Evolutionary conservation across 2,113 vertebrate species (phyloP).

Genomic region (Rhegmatorhina hoffmannsi): DNA sequence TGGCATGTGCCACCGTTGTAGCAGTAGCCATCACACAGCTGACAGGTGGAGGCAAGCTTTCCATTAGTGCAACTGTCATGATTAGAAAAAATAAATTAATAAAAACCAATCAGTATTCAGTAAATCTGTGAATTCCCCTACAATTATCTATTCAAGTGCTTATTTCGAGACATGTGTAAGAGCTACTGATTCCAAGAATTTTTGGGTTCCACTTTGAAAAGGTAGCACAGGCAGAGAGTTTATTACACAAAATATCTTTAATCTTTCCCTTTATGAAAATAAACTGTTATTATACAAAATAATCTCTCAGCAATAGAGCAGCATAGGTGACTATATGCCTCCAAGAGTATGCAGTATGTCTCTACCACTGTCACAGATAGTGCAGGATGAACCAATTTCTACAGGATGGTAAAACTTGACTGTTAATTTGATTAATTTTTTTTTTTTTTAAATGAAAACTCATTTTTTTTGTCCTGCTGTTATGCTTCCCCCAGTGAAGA

Average conservation of each 20-base stretch:
- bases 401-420: accelerated
- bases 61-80: slow-evolving; percentile 91
- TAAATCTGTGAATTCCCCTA: neutral
- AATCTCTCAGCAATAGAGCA: neutral
- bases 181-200: neutral
- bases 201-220: neutral
- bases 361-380: neutral
- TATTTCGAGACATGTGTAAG: neutral
- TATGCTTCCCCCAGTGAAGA: neutral
- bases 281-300: neutral
- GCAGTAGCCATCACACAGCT: slow-evolving; percentile 97
- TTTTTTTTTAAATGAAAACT: neutral
- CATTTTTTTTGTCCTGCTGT: neutral
- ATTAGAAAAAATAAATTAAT: slow-evolving; percentile 14
- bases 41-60: slow-evolving; percentile 94
- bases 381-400: neutral
- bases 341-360: accelerated
- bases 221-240: neutral
- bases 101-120: neutral
- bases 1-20: slow-evolving; percentile 97
- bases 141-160: neutral
- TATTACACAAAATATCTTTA: neutral
- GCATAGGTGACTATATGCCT: neutral
- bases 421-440: neutral
- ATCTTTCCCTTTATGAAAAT: neutral